A percentile compares a stretch with the other conserved stretches of the same genome.
Evolutionary conservation across 2,797 vertebrate species (phyloP).

Genomic region (Telmatherina bonti): DNA sequence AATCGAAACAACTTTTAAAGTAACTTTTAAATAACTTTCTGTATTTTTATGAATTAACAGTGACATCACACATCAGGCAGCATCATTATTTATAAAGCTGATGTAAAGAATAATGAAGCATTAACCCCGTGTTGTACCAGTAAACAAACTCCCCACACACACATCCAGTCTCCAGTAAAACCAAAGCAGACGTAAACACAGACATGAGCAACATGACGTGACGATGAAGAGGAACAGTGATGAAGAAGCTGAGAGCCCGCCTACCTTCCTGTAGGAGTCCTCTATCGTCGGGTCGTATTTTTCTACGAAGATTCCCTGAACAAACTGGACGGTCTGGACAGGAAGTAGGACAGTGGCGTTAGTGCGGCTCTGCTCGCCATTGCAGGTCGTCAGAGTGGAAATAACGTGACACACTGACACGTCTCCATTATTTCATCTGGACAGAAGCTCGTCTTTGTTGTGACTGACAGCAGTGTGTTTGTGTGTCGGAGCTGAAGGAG

Average conservation of each 20-base stretch:
- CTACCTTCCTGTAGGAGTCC: conserved; percentile 99
- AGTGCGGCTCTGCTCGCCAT: conserved; percentile 68
- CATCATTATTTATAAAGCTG: no score
- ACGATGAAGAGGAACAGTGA: background rate
- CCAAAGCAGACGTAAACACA: no score
- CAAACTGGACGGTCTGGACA: conserved; percentile 96
- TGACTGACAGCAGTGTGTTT: conserved; percentile 32
- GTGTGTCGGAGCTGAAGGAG: conserved; percentile 3
- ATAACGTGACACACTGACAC: conserved; percentile 72
- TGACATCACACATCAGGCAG: no score
- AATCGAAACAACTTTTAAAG: no score
- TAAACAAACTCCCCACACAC: no score
- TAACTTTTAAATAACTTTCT: no score
- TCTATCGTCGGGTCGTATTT: conserved; percentile 99
- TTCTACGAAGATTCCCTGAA: conserved; percentile 99
- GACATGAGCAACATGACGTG: no score
- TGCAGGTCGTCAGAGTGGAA: conserved; percentile 67
- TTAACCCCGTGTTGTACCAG: no score
- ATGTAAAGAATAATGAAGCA: no score
- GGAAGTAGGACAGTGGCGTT: conserved; percentile 60
- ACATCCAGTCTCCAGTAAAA: no score
- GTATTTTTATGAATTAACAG: no score
- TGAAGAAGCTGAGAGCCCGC: background rate
- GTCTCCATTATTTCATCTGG: conserved; percentile 65
- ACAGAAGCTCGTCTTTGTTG: conserved; percentile 62